These are phyloP conservation scores for Ornithoptera priamus DNA, from an alignment of 2,888 invertebrate species.

Conservation along the genomic window DNA sequence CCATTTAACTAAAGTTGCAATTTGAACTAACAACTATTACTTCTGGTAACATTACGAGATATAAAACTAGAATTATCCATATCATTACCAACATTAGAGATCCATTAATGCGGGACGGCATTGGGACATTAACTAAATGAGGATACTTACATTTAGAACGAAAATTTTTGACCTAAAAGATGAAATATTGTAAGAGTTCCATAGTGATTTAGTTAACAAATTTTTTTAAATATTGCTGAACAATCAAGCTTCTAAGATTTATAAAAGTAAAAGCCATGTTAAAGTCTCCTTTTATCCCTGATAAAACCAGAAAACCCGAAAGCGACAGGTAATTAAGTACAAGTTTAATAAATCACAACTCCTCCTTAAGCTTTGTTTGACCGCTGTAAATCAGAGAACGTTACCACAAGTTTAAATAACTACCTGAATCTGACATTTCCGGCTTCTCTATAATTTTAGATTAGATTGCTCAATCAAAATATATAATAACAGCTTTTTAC, in stretches of 20 bases:
- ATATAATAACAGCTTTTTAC: no score
- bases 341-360: slow-evolving; percentile 12
- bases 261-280: no score
- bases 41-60: slow-evolving; percentile 7
- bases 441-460: no score
- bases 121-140: slow-evolving; percentile 15
- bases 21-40: slow-evolving; percentile 21
- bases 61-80: slow-evolving; percentile 19
- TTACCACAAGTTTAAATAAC: slow-evolving; percentile 8
- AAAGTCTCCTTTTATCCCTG: no score
- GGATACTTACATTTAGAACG: background rate
- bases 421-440: slow-evolving; percentile 13
- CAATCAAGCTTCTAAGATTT: no score
- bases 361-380: slow-evolving; percentile 9
- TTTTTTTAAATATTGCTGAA: no score
- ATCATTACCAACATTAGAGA: slow-evolving; percentile 20
- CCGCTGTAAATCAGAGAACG: slow-evolving; percentile 11
- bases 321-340: background rate
- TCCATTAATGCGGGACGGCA: slow-evolving; percentile 9
- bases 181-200: no score
- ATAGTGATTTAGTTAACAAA: no score
- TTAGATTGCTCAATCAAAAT: no score
- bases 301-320: no score
- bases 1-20: slow-evolving; percentile 10
- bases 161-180: no score